Evolutionary conservation across 2,888 invertebrate genomes (phyloP).

Genomic region (Stenichneumon culpator): DNA sequence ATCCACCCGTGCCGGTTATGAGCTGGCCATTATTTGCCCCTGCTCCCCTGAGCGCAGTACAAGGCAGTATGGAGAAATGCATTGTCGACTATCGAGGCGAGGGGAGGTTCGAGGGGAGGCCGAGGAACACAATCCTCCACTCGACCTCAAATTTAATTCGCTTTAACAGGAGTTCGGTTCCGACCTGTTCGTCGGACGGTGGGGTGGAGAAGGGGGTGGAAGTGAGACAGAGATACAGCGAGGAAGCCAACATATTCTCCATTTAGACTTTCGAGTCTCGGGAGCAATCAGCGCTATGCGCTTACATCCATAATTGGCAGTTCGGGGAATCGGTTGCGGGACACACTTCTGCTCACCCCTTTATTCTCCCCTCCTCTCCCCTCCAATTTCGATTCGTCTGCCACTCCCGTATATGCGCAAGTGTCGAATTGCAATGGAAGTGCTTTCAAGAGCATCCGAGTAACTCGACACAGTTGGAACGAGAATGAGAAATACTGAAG

Average conservation of each 20-base stretch:
- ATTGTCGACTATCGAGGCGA: conserved; percentile 51
- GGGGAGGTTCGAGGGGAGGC: conserved; percentile 26
- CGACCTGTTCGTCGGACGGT: conserved; percentile 48
- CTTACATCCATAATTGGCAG: conserved; percentile 66
- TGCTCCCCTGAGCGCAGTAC: not conserved
- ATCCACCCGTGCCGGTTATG: no score
- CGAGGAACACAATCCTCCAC: conserved; percentile 56
- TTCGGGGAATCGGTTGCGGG: conserved; percentile 44
- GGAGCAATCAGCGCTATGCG: conserved; percentile 66
- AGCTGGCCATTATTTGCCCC: no score
- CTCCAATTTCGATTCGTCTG: not conserved
- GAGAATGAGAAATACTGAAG: conserved; percentile 16
- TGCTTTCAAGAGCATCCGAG: not conserved
- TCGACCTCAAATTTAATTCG: conserved; percentile 68
- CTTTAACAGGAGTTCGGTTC: conserved; percentile 58
- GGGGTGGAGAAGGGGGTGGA: conserved; percentile 8
- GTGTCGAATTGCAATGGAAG: conserved; percentile 50
- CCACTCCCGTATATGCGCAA: conserved; percentile 17
- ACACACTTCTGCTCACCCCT: conserved; percentile 16
- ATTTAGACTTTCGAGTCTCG: conserved; percentile 63
- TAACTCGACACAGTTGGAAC: conserved; percentile 20
- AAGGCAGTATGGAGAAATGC: conserved; percentile 30
- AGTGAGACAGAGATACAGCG: conserved; percentile 26
- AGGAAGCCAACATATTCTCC: conserved; percentile 46
- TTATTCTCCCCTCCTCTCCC: not conserved